phyloP scores from a whole-genome alignment of 2,888 invertebrate genomes.

The Automeris io region DNA sequence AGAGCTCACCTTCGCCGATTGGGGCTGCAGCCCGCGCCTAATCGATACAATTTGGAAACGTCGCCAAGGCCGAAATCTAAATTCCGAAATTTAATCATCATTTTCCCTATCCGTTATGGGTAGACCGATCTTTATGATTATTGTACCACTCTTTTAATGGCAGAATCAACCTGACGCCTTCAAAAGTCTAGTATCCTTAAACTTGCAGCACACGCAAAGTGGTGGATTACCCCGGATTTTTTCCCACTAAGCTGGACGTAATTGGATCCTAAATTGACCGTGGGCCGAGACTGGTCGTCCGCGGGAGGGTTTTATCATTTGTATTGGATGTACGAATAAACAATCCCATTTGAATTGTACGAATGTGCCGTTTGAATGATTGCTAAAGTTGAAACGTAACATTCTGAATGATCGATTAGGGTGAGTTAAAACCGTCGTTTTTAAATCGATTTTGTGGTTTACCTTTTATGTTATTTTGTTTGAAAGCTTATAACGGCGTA shows the following conservation, averaged over 20 bases:
- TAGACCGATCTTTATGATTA: too few relatives aligned
- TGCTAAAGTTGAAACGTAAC: slow-evolving; percentile 1
- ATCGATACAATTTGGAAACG: too few relatives aligned
- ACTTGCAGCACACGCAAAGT: slow-evolving; percentile 32
- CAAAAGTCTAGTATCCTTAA: too few relatives aligned
- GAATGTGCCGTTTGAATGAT: background rate
- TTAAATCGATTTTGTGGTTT: background rate
- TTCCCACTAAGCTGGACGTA: slow-evolving; percentile 72
- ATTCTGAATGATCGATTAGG: slow-evolving; percentile 2
- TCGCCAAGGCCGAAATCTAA: too few relatives aligned
- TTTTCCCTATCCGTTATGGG: too few relatives aligned
- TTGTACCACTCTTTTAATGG: too few relatives aligned
- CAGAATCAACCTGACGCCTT: too few relatives aligned
- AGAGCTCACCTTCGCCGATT: too few relatives aligned
- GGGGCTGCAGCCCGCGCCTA: too few relatives aligned
- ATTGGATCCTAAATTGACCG: slow-evolving; percentile 76
- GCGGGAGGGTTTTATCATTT: slow-evolving; percentile 50
- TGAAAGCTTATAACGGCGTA: too few relatives aligned
- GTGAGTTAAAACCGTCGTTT: background rate
- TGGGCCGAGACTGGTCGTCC: slow-evolving; percentile 41
- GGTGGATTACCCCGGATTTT: slow-evolving; percentile 66
- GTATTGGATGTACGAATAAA: slow-evolving; percentile 33
- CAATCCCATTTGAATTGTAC: slow-evolving; percentile 12
- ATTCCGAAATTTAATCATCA: too few relatives aligned
- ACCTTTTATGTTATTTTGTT: background rate